Conservation (phyloP, 2,888 invertebrate species). For the Galeopsomyia nigrocyanea region DNA sequence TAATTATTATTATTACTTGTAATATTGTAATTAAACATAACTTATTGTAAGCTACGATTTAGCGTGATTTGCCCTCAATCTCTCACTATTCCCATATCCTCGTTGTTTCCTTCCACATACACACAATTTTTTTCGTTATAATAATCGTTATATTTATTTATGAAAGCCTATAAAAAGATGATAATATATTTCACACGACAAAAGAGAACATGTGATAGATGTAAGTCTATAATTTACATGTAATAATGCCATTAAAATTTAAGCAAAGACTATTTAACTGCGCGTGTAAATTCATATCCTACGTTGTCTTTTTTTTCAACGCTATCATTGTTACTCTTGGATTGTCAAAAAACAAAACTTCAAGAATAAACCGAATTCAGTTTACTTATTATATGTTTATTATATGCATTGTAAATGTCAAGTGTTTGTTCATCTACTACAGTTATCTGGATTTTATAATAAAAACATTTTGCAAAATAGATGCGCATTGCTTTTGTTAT, state of each 20-base stretch:
- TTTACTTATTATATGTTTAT: conserved; percentile 36
- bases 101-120: conserved; percentile 28
- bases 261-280: conserved; percentile 4
- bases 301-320: background rate
- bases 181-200: conserved; percentile 6
- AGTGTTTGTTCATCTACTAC: conserved; percentile 17
- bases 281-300: background rate
- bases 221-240: conserved; percentile 11
- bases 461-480: conserved; percentile 41
- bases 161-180: conserved; percentile 1
- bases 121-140: background rate
- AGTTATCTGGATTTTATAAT: conserved; percentile 43
- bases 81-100: conserved; percentile 17
- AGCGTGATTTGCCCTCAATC: conserved; percentile 24
- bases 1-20: conserved; percentile 57
- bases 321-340: background rate
- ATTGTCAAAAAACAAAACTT: background rate
- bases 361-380: conserved; percentile 24
- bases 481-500: conserved; percentile 24
- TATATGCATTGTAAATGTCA: conserved; percentile 28
- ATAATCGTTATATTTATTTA: conserved; percentile 28
- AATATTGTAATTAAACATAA: conserved; percentile 64
- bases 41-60: conserved; percentile 58
- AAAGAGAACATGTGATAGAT: conserved; percentile 14
- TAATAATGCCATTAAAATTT: conserved; percentile 1